Base-by-base conservation (phyloP, 2,797 vertebrate species). In the Emys orbicularis region DNA sequence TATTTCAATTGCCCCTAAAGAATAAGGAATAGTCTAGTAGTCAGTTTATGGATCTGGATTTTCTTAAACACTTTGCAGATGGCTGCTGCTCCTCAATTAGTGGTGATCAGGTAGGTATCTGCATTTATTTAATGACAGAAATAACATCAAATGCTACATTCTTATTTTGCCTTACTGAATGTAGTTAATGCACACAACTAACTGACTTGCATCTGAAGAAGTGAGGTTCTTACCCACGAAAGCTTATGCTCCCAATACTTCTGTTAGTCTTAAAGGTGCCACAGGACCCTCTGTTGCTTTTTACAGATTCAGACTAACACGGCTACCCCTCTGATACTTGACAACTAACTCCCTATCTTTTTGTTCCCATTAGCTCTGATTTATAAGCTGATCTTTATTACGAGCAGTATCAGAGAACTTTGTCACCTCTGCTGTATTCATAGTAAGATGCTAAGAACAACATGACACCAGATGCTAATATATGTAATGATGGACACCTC, bases 121-220 rank as follows among this genome's bases (percentile, higher is more conserved):
- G 13, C 27, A 86, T 81, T 88, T 77, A 47, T 47, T 29, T 68
- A 57, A 88, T 12, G 59, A 84, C 21, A 87, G 79, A 95, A 92
- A 91, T 27, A 2, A 84, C 16, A 37, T 0, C 53, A 56, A 88
- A 77, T 2, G 34, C 31, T 57, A 1, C 3, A n/a, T 44, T 90
- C 87, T 29, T 83, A 12, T 53, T 79, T 90, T 93, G 79, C 79
- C 90, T 1, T 12, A 82, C 1, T 3, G 88, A 65, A 5, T 44
- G 2, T 74, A 92, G 79, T 8, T 81, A 80, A 74, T 7, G 76
- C 61, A 79, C 92, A 54, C 12, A 44, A 2, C 4, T 31, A 88
- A 77, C 25, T 83, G n/a, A n/a, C n/a, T n/a, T n/a, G n/a, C n/a
- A n/a, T n/a, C n/a, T n/a, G n/a, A n/a, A n/a, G n/a, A n/a, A n/a